Base-by-base conservation (phyloP, 2,888 invertebrate genomes). In the Cosmorhoe ocellata region DNA sequence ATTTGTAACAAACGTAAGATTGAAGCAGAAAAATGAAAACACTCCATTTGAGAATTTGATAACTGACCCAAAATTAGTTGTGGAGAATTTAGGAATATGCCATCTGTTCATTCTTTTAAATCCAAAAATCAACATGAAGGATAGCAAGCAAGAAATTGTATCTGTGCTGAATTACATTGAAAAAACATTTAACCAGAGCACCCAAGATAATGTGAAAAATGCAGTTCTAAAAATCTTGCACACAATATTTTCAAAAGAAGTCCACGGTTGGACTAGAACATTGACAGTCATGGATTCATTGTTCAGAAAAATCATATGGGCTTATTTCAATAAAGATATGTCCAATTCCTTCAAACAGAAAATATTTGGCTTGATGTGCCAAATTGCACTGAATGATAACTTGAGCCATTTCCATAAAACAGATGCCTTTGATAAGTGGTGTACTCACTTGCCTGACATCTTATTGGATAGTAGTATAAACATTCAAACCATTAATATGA, bases 381-480 rank as follows among this genome's bases (percentile, higher is more conserved):
- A 83, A 66, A 84, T 91, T 58, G 77, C 89, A 41, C 59, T 90
- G 24, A 84, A 84, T 73, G 79, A 84, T 43, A 83, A 82, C 52
- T 67, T 90, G 36, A 34, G 49, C 10, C 77, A 84, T 64, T 85
- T 90, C 48, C 88, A 88, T 59, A 56, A 64, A 18, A 77, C 69
- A 67, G 71, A 81, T 28, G 70, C 73, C 24, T 93, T 91, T 68
- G 72, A 83, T 34, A 66, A 66, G 7, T 93, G 93, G 91, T 71
- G 93, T 0, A 73, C 76, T 48, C 86, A 86, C 48, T 71, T 94
- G 56, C 93, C 93, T 0, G 85, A 91, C 54, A 84, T 93, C 51
- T 76, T 94, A 38, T 79, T 92, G 51, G 78, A 86, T n/a, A 69
- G 83, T 31, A 81, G 73, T 39, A 61, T 94, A 5, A 87, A 88